Conservation (phyloP, 1,140 invertebrate species). For the Diachasma alloeum region DNA sequence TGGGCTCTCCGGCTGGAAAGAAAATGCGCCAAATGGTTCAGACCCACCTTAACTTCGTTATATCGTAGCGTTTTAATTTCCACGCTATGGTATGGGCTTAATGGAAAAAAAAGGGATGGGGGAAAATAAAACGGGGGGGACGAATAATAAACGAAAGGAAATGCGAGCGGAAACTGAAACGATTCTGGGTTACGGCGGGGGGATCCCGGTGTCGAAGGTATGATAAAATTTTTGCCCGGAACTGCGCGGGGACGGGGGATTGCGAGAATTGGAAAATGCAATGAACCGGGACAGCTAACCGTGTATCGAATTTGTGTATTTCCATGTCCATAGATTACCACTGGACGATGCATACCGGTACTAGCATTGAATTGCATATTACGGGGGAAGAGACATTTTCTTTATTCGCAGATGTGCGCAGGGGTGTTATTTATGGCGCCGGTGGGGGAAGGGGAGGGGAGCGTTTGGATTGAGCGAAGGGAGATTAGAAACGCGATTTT, state of each 20-base stretch:
- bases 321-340: background rate
- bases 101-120: background rate
- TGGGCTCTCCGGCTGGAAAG: background rate
- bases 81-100: constrained; percentile 12
- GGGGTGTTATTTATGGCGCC: too few species aligned
- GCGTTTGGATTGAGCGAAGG: too few species aligned
- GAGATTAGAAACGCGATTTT: too few species aligned
- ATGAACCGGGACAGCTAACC: constrained; percentile 10
- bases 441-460: too few species aligned
- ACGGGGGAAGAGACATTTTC: background rate
- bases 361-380: background rate
- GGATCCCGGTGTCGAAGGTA: background rate
- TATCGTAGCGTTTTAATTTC: constrained; percentile 25
- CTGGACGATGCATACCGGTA: background rate
- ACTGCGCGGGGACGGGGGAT: background rate
- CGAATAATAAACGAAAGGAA: constrained; percentile 3
- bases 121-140: background rate
- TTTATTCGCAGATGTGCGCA: background rate
- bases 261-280: constrained; percentile 19
- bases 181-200: too few species aligned
- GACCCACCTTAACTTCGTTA: constrained; percentile 24
- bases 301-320: background rate
- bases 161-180: too few species aligned
- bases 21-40: constrained; percentile 5
- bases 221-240: background rate